Conservation (phyloP, 2,113 vertebrate genomes). For the Planiliza haematocheilus region DNA sequence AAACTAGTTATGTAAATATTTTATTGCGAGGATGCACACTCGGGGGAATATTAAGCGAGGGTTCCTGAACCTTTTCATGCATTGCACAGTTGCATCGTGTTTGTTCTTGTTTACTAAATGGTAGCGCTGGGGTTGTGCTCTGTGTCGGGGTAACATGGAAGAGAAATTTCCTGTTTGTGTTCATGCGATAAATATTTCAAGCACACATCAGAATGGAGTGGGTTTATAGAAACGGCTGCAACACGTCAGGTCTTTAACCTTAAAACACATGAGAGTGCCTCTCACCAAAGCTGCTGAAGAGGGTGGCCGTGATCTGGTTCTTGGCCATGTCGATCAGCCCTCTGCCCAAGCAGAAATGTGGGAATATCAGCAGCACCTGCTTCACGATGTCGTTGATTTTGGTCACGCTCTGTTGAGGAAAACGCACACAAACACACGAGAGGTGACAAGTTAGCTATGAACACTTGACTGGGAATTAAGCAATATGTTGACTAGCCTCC, state of each 20-base stretch:
- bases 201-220: not conserved
- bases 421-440: constrained; percentile 26
- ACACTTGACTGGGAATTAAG: constrained; percentile 17
- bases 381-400: constrained; percentile 94
- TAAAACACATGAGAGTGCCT: not conserved
- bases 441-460: constrained; percentile 13
- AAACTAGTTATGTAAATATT: not conserved
- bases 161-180: no score
- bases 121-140: not conserved
- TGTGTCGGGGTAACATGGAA: not conserved
- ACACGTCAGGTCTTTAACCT: not conserved
- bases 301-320: constrained; percentile 94
- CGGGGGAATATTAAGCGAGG: not conserved
- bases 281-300: constrained; percentile 91
- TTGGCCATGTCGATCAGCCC: constrained; percentile 99
- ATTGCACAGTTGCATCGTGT: not conserved
- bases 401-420: constrained; percentile 85
- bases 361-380: constrained; percentile 95
- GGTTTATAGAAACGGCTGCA: not conserved
- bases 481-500: constrained; percentile 27
- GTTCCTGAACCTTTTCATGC: not conserved
- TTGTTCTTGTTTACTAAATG: not conserved
- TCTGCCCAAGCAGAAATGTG: constrained; percentile 96
- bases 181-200: no score
- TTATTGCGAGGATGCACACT: not conserved